Conservation (phyloP, 1,140 invertebrate genomes). For the Phymastichus coffea region DNA sequence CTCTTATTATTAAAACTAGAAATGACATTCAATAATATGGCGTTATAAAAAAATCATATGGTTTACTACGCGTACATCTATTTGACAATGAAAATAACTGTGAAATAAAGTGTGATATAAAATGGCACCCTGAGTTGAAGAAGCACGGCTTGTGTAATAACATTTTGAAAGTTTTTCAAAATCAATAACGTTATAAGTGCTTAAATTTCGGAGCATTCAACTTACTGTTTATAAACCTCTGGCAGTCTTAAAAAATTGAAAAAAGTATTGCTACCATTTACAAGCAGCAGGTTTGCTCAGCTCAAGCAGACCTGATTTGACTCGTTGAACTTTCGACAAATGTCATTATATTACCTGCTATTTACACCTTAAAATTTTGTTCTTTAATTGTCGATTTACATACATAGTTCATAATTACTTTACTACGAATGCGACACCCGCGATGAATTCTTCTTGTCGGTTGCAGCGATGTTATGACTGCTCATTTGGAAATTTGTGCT, state of each 20-base stretch:
- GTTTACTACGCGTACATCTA: too few relatives aligned
- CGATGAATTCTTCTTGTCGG: constrained; percentile 15
- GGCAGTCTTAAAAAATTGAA: constrained; percentile 3
- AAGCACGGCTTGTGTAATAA: constrained; percentile 39
- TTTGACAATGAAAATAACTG: too few relatives aligned
- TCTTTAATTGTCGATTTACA: too few relatives aligned
- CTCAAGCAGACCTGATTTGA: neutral
- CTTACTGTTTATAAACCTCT: neutral
- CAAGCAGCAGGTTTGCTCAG: neutral
- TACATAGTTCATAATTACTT: too few relatives aligned
- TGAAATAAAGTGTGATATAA: too few relatives aligned
- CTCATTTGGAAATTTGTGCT: constrained; percentile 12
- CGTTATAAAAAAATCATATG: constrained; percentile 10
- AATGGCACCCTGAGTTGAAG: constrained; percentile 52
- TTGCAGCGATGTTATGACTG: neutral
- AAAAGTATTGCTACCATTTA: neutral
- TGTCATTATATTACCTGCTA: neutral
- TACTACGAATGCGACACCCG: constrained; percentile 24
- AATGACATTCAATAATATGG: constrained; percentile 1
- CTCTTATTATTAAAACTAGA: neutral
- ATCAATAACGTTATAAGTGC: neutral
- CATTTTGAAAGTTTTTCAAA: neutral
- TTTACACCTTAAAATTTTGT: constrained; percentile 13
- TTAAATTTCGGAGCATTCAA: neutral
- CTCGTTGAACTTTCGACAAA: neutral